Base-by-base conservation (phyloP, 2,888 invertebrate species). In the Lamproptera curius region DNA sequence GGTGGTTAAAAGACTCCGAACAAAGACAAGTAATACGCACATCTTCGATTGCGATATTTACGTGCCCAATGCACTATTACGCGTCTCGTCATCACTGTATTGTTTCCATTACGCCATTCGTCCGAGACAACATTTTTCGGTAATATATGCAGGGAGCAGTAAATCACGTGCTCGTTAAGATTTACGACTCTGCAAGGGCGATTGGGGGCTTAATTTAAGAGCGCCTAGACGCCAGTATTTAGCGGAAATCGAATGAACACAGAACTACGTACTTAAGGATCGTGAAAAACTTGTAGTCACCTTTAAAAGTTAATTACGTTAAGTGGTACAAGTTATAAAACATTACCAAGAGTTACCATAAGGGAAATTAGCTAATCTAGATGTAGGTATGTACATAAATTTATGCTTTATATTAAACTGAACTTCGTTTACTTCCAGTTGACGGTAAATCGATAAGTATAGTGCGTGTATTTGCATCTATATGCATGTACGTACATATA, bases 91-190 rank as follows among this genome's bases (percentile, higher is more conserved):
- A 40, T 40, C 40, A 6, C 55, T 44, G 44, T 54, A 55, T 56
- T 57, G 55, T 59, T 55, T 54, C 55, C 56, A 60, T 61, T 53
- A 60, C 55, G 49, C 49, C 50, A 50, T 46, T 38, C 46, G 41
- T 56, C 56, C 57, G 64, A 62, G 49, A 69, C 71, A 65, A 4
- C 2, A 10, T 70, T 78, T 80, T 80, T 81, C 74, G 61, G 59
- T 64, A 67, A 67, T 62, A 62, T 65, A 63, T 62, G 57, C 58
- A 56, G 54, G 51, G 59, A 56, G 59, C 62, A 62, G 59, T 84
- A 86, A 86, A 86, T 86, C 86, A 85, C 76, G 80, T 65, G 82
- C 85, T 86, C 83, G 84, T 87, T 84, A 81, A 75, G 68, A 84
- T 86, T 86, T 86, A 86, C 73, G 83, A 79, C 63, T 67, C 61